Evolutionary conservation across 2,797 vertebrate genomes (phyloP), one percentile per base, ranked within the genome.

Genomic region (Cyclopterus lumpus): DNA sequence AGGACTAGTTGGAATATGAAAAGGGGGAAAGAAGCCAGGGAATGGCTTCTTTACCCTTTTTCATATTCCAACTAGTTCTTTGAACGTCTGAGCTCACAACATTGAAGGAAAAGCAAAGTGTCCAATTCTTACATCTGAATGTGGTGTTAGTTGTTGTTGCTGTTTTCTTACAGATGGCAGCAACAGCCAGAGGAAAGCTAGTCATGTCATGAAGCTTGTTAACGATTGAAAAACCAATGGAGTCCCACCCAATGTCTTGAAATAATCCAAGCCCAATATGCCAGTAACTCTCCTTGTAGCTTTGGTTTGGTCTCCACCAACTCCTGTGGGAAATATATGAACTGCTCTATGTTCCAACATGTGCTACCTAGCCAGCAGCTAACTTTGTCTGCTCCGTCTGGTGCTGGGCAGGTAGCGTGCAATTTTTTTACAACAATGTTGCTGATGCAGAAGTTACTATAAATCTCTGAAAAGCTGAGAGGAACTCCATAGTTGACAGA

Each of bases 1-100:
- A 90, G 84, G 67, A 84, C 60, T 72, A 67, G 78, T 79, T 79
- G 76, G 67, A 90, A 73, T 64, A 67, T 67, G 44, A 36, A 59
- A 73, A 61, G n/a, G 30, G 34, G 20, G 54, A 67, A 55, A 34
- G 34, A 69, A 18, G 58, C 30, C 49, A n/a, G n/a, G n/a, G n/a
- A n/a, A n/a, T n/a, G n/a, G n/a, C n/a, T n/a, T n/a, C n/a, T n/a
- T n/a, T n/a, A n/a, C n/a, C n/a, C n/a, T n/a, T n/a, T n/a, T n/a
- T n/a, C n/a, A n/a, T n/a, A n/a, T n/a, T n/a, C n/a, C n/a, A n/a
- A n/a, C n/a, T n/a, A n/a, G 70, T 82, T 79, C 28, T 18, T 49
- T 67, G 36, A n/a, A n/a, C 48, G 85, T 68, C 44, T 63, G 55
- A 62, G 71, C 59, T 64, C 65, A 30, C 57, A 75, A 59, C 15